Evolutionary conservation across 2,797 vertebrate genomes (phyloP), one percentile per base, ranked within the genome.

Genomic region (Phataginus tetradactyla): DNA sequence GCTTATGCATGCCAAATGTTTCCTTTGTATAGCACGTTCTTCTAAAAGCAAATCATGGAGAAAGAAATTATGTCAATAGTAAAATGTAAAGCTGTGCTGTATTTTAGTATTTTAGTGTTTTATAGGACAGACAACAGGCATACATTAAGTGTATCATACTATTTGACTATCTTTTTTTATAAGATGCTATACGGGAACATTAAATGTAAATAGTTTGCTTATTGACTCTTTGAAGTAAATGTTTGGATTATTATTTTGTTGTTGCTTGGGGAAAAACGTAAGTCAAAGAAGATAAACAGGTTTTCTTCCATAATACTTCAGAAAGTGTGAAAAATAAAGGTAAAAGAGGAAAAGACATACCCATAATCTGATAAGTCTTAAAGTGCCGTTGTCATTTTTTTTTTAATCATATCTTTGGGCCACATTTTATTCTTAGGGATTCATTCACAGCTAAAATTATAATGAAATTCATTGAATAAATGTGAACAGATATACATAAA

Each of bases 381-480:
- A 87, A 88, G 18, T 85, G 25, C 5, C 91, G 5, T 14, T 77
- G 23, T 63, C 27, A 49, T 74, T 74, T 85, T 90, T 77, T 94
- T 87, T 86, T 1, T 0, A 61, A 87, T 75, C 5, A 8, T 32
- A 81, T 87, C 27, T 39, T 80, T 72, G 1, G 94, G n/a, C 25
- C n/a, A 94, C 39, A 49, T 78, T 92, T 86, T 80, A 88, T 92
- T 90, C 32, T 75, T 90, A 80, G 21, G 20, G 55, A 78, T 68
- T 91, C 61, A 78, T 57, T 91, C 61, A 55, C 11, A 92, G 8
- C 12, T 87, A 61, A 94, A 92, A n/a, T 85, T 57, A n/a, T 63
- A 78, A 39, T 80, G 37, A 83, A 74, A 95, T 78, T 9, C 20
- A 80, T 32, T 94, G 64, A 91, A 59, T 75, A 93, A 96, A 78